Conservation (phyloP, 2,113 vertebrate species). For the Pholis gunnellus region DNA sequence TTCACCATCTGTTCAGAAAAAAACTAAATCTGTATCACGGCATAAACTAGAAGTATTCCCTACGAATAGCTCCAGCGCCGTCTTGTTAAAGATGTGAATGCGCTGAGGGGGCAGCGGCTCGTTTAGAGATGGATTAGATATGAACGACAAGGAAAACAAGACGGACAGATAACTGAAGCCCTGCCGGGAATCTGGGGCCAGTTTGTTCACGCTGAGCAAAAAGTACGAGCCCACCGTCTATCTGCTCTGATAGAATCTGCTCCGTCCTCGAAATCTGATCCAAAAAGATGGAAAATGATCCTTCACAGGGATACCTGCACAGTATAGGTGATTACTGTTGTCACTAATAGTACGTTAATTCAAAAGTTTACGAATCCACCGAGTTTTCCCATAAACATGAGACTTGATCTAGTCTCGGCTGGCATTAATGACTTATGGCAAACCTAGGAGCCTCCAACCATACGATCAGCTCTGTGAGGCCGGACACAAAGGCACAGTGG, state of each 20-base stretch:
- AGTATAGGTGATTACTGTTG: no score
- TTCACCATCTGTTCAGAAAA: conserved; percentile 6
- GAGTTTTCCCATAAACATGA: background rate
- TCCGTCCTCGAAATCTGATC: background rate
- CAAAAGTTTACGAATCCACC: background rate
- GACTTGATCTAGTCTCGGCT: background rate
- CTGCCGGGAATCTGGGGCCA: background rate
- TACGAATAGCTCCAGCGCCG: background rate
- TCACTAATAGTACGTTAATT: background rate
- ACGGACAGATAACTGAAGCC: background rate
- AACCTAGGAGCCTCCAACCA: no score
- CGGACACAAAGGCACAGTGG: no score
- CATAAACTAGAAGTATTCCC: background rate
- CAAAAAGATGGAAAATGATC: no score
- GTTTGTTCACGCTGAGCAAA: no score
- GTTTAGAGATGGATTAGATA: background rate
- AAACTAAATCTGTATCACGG: background rate
- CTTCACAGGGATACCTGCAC: no score
- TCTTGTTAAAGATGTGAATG: background rate
- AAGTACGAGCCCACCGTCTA: background rate
- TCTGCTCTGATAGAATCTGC: background rate
- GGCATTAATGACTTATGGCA: no score
- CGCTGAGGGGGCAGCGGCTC: background rate
- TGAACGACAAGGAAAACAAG: background rate
- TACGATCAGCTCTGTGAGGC: no score